These are phyloP conservation scores for Adelosebastes latens DNA, from an alignment of 2,797 vertebrate genomes.

Conservation along the genomic window DNA sequence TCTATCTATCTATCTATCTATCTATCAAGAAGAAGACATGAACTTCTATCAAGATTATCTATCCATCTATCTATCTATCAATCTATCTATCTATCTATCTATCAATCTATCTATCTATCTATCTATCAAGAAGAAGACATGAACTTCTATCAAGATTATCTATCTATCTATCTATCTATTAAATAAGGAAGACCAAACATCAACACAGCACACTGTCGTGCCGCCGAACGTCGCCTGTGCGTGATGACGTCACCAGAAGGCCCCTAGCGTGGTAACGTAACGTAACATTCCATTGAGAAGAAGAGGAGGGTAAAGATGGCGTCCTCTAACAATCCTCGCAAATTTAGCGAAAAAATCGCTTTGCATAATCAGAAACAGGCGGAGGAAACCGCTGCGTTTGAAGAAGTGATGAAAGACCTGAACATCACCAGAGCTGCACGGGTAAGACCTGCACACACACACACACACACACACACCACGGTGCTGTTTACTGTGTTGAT, in stretches of 20 bases:
- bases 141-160: no score
- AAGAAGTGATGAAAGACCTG: constrained; percentile 97
- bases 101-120: no score
- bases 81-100: no score
- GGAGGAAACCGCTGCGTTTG: constrained; percentile 96
- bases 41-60: no score
- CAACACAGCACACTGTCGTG: background rate
- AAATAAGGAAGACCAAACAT: no score
- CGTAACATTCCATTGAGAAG: constrained; percentile 89
- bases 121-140: no score
- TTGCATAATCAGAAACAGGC: constrained; percentile 97
- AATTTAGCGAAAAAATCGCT: constrained; percentile 99
- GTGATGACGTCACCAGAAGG: constrained; percentile 77
- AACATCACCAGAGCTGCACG: constrained; percentile 95
- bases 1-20: no score
- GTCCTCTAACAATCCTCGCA: constrained; percentile 98
- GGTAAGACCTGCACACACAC: constrained; percentile 88
- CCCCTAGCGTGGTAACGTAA: constrained; percentile 75
- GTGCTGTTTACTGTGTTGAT: constrained; percentile 29
- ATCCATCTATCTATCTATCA: no score
- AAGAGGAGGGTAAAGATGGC: constrained; percentile 92
- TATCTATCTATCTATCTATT: no score
- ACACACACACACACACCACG: background rate
- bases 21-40: no score
- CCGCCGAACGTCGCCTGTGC: constrained; percentile 27